Percentiles rank a stretch among this genome's conserved stretches.
Evolutionary conservation across 2,113 vertebrate genomes (phyloP).

Genomic region (Microcebus lehilahytsara): DNA sequence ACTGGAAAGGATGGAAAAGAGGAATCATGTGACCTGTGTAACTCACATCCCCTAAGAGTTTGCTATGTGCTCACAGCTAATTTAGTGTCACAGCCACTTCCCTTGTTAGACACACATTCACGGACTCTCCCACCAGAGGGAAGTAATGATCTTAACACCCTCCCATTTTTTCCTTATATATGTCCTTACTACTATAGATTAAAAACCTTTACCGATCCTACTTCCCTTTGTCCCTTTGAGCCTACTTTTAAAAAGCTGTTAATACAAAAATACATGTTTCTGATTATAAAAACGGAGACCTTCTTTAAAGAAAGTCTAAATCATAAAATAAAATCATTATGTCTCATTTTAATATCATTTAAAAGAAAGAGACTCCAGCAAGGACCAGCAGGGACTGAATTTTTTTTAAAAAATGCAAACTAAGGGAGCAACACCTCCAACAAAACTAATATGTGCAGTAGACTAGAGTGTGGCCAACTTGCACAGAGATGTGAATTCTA

Average conservation of each 20-base stretch:
- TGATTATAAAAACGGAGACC: not conserved
- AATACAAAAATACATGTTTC: not conserved
- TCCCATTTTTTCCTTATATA: not conserved
- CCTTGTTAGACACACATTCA: not conserved
- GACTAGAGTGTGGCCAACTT: not conserved
- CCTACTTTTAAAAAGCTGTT: not conserved
- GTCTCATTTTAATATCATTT: constrained; percentile 1
- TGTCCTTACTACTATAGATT: not conserved
- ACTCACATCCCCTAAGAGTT: not conserved
- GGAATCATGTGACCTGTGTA: not conserved
- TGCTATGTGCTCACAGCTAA: not conserved
- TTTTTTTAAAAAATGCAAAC: not conserved
- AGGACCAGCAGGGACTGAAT: not conserved
- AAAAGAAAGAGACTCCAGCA: not conserved
- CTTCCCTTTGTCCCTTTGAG: not conserved
- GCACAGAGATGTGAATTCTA: not conserved
- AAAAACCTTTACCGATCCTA: not conserved
- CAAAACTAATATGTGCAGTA: not conserved
- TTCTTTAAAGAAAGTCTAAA: not conserved
- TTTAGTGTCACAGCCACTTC: not conserved
- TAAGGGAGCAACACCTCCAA: not conserved
- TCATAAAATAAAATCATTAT: not conserved
- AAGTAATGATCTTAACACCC: not conserved
- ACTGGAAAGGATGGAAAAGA: not conserved
- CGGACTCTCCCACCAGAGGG: not conserved